Evolutionary conservation across 2,888 invertebrate genomes (phyloP).

Genomic region (Mactromeris polynyma): DNA sequence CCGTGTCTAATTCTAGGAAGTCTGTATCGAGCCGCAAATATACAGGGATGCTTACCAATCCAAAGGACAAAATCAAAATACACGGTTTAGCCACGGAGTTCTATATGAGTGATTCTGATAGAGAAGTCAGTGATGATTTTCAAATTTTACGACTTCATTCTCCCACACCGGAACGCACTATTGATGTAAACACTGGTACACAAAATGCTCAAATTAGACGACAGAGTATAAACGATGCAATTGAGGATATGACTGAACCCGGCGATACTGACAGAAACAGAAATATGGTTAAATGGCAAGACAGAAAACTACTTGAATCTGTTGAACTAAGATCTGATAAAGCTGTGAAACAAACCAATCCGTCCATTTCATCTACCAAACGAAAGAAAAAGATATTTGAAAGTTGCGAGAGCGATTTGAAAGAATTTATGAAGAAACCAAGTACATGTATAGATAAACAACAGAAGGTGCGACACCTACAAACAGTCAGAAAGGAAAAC

Average conservation of each 20-base stretch:
- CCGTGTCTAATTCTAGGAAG: not conserved
- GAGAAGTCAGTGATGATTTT: not conserved
- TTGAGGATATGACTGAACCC: not conserved
- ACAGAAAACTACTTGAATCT: conserved; percentile 29
- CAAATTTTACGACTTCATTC: conserved; percentile 34
- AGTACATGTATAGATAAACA: not conserved
- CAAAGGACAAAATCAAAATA: conserved; percentile 19
- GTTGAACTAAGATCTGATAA: not conserved
- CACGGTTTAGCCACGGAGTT: conserved; percentile 44
- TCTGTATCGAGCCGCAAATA: not conserved
- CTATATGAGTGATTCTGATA: conserved; percentile 12
- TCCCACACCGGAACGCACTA: conserved; percentile 1
- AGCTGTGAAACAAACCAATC: not conserved
- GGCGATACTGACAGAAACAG: not conserved
- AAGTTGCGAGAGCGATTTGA: conserved; percentile 1
- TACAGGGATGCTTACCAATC: not conserved
- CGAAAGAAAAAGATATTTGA: conserved; percentile 26
- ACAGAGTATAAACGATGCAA: not conserved
- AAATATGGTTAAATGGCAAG: conserved; percentile 21
- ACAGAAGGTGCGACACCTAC: not conserved
- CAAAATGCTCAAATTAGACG: not conserved
- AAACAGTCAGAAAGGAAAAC: not conserved
- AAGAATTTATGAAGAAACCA: not conserved
- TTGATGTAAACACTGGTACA: not conserved
- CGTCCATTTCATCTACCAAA: not conserved